A percentile compares a stretch with the other conserved stretches of the same genome.
Evolutionary conservation across 2,797 vertebrate genomes (phyloP).

Genomic region (Hylomyscus alleni): DNA sequence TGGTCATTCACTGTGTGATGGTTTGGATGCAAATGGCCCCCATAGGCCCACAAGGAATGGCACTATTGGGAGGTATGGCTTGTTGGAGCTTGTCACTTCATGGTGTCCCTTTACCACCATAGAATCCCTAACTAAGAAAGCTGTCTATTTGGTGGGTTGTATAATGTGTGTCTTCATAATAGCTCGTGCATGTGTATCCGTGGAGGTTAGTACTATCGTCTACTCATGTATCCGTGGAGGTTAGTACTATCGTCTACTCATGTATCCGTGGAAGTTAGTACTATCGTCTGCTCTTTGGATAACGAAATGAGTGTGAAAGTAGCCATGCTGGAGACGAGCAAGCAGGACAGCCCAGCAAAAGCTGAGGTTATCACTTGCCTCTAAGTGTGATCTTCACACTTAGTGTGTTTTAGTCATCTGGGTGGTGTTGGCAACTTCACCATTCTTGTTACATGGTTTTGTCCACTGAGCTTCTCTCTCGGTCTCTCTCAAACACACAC

Average conservation of each 20-base stretch:
- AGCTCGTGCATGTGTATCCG: background rate
- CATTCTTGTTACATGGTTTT: background rate
- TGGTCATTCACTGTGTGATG: background rate
- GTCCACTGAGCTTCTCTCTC: constrained; percentile 11
- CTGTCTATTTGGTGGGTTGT: constrained; percentile 13
- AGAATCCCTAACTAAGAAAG: background rate
- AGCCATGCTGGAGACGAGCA: background rate
- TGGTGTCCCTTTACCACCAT: background rate
- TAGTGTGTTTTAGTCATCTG: background rate
- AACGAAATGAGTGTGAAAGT: background rate
- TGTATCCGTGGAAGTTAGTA: background rate
- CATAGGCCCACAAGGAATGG: background rate
- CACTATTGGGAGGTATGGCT: background rate
- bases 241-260: background rate
- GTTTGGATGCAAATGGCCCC: background rate
- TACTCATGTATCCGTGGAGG: background rate
- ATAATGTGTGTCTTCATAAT: background rate
- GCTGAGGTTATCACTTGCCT: background rate
- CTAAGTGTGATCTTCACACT: background rate
- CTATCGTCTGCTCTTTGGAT: background rate
- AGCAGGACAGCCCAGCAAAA: background rate
- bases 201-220: background rate
- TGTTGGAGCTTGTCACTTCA: background rate
- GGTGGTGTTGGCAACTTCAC: background rate
- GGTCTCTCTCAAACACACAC: background rate